These are phyloP conservation scores for Calonectris borealis DNA, from an alignment of 2,113 vertebrate species.

Conservation along the genomic window DNA sequence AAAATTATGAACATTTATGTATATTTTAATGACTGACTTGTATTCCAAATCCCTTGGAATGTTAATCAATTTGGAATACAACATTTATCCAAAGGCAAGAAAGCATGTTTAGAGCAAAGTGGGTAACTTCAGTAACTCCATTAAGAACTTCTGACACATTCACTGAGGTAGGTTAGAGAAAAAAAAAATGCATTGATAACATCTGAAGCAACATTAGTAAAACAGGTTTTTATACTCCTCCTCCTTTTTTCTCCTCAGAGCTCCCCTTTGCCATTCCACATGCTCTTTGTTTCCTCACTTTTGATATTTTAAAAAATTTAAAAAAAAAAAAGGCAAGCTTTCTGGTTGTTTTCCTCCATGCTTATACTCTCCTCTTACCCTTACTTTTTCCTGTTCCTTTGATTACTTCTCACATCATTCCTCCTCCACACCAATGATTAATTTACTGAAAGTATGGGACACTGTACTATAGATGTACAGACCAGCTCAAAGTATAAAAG, in stretches of 20 bases:
- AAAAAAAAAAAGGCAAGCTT: background rate
- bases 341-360: background rate
- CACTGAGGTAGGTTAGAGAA: background rate
- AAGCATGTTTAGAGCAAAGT: background rate
- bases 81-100: background rate
- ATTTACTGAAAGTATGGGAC: background rate
- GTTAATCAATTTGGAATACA: background rate
- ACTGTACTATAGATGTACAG: background rate
- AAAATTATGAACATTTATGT: rapidly evolving
- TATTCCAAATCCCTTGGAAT: background rate
- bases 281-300: background rate
- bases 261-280: background rate
- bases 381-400: background rate
- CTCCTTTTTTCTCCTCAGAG: background rate
- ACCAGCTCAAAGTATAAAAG: background rate
- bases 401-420: background rate
- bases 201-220: background rate
- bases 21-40: background rate
- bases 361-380: background rate
- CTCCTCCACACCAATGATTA: background rate
- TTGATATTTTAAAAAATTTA: background rate
- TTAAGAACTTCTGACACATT: background rate
- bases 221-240: background rate
- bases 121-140: background rate
- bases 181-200: background rate